Percentiles rank a stretch among this genome's conserved stretches.
These are phyloP conservation scores for Diarsia dahlii DNA, from an alignment of 2,888 invertebrate genomes.

Conservation along the genomic window DNA sequence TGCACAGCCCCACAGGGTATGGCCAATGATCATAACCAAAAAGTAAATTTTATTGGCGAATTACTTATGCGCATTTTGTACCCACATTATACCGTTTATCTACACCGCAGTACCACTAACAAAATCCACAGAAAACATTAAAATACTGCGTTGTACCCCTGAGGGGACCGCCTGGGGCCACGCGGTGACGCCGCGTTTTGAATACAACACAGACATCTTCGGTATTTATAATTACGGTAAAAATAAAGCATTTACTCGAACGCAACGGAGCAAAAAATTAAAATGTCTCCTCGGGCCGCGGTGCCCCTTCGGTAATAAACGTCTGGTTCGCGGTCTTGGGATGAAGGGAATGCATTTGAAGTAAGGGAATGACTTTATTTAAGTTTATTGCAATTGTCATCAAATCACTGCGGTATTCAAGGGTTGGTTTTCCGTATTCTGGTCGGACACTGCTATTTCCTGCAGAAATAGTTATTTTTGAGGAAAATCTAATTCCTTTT, in stretches of 20 bases:
- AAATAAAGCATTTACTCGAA: constrained; percentile 79
- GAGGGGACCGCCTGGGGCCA: constrained; percentile 42
- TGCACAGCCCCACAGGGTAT: not conserved
- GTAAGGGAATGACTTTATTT: constrained; percentile 43
- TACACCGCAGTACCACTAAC: not conserved
- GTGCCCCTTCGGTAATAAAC: constrained; percentile 50
- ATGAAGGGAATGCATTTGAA: constrained; percentile 42
- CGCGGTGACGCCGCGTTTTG: constrained; percentile 58
- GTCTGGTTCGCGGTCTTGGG: constrained; percentile 22
- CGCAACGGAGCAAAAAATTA: constrained; percentile 87
- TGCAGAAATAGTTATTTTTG: not conserved
- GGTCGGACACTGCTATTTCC: not conserved
- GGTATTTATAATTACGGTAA: constrained; percentile 84
- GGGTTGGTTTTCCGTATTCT: too few species aligned
- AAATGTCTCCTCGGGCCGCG: constrained; percentile 72
- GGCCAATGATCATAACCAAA: not conserved
- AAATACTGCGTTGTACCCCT: constrained; percentile 16
- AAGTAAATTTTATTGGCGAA: not conserved
- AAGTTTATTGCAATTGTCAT: constrained; percentile 39
- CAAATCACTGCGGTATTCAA: not conserved
- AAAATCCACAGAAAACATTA: constrained; percentile 21
- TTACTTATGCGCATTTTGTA: too few species aligned
- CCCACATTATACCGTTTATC: too few species aligned
- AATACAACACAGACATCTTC: constrained; percentile 72
- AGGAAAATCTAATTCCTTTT: not conserved